A percentile compares a stretch with the other conserved stretches of the same genome.
phyloP scores from a whole-genome alignment of 2,888 invertebrate species.

The Cantharis rustica region DNA sequence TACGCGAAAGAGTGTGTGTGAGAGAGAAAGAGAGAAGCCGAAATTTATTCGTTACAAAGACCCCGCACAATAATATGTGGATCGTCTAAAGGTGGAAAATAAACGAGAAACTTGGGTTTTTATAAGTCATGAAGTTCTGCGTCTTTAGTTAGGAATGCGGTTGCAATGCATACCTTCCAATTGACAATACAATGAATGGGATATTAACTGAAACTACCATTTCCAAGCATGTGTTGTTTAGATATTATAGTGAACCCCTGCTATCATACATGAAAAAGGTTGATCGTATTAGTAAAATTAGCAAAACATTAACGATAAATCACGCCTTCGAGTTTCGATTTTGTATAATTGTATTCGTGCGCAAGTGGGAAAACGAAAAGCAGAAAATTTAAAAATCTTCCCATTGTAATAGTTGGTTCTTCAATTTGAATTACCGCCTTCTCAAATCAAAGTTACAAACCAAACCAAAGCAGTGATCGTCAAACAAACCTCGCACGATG shows the following conservation, averaged over 20 bases:
- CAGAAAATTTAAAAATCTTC: neutral
- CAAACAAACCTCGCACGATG: too few relatives aligned
- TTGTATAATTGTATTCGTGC: neutral
- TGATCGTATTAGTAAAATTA: conserved; percentile 16
- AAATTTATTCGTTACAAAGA: neutral
- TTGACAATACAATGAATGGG: conserved; percentile 35
- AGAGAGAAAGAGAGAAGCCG: neutral
- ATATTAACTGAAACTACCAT: conserved; percentile 24
- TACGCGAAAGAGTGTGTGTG: neutral
- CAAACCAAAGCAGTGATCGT: too few relatives aligned
- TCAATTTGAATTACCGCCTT: too few relatives aligned
- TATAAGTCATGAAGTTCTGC: conserved; percentile 30
- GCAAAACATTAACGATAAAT: conserved; percentile 9
- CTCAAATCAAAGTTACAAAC: too few relatives aligned
- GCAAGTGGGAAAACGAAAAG: neutral
- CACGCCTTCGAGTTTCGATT: conserved; percentile 8
- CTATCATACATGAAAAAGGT: conserved; percentile 17
- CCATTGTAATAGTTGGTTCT: too few relatives aligned
- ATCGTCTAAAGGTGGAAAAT: conserved; percentile 8
- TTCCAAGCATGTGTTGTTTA: conserved; percentile 23
- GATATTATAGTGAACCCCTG: conserved; percentile 22
- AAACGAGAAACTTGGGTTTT: conserved; percentile 29
- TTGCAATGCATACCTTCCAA: conserved; percentile 31
- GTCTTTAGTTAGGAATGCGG: conserved; percentile 36
- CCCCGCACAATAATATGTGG: conserved; percentile 7